Conservation (phyloP, 2,113 vertebrate species). For the Labeo catla region DNA sequence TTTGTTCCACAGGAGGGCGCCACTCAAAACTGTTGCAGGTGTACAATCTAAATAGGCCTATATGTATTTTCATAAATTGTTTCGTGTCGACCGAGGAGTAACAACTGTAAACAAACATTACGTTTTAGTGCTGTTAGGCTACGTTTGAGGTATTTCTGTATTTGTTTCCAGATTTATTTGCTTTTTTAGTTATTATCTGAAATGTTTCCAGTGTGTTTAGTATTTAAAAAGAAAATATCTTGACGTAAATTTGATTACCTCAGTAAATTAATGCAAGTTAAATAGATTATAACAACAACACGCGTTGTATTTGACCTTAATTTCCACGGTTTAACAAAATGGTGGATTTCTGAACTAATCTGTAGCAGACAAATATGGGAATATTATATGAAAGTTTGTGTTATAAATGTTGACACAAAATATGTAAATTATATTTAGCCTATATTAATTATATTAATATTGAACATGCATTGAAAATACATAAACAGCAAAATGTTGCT, state of each 20-base stretch:
- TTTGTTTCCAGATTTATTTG: not conserved
- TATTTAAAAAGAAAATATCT: not conserved
- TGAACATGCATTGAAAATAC: not conserved
- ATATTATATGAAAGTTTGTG: not conserved
- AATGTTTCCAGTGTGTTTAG: not conserved
- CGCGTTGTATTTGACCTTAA: not conserved
- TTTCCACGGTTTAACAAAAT: not conserved
- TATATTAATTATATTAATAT: not conserved
- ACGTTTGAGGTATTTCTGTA: not conserved
- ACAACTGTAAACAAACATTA: not conserved
- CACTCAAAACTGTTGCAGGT: slow-evolving; percentile 22
- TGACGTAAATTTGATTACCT: not conserved
- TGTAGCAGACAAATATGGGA: not conserved
- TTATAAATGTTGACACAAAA: not conserved
- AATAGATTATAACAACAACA: not conserved
- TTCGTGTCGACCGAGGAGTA: not conserved
- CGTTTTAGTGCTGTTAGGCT: not conserved
- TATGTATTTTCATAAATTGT: not conserved
- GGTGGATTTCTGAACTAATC: not conserved
- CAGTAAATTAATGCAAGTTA: not conserved
- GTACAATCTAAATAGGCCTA: not conserved
- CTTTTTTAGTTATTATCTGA: not conserved
- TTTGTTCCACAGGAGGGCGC: slow-evolving; percentile 54
- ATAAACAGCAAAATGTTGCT: not conserved
- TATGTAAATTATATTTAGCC: not conserved